Conservation (phyloP, 2,113 vertebrate species). For the Mesembrinibis cayennensis region DNA sequence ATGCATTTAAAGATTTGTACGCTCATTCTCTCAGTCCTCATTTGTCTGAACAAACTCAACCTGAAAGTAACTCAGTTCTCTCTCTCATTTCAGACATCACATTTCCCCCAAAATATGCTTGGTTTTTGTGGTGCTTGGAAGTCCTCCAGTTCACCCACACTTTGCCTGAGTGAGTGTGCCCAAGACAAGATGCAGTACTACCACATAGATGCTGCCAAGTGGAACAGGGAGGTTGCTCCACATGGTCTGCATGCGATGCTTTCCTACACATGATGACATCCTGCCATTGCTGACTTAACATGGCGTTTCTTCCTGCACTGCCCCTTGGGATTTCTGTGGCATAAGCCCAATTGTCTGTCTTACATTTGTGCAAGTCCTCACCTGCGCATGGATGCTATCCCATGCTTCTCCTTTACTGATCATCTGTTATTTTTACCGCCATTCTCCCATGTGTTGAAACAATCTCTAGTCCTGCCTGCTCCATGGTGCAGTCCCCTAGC, state of each 20-base stretch:
- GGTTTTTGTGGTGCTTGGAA: background rate
- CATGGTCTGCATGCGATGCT: background rate
- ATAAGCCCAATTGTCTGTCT: background rate
- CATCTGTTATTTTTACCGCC: too few species aligned
- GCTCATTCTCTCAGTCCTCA: too few species aligned
- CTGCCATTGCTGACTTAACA: background rate
- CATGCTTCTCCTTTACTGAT: background rate
- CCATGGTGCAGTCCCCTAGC: background rate
- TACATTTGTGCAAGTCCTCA: background rate
- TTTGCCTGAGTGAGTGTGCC: background rate
- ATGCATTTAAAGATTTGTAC: background rate
- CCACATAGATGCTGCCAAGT: background rate
- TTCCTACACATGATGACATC: background rate
- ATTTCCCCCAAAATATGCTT: background rate
- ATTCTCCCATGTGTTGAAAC: background rate
- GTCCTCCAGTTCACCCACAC: background rate
- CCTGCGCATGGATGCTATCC: fast-evolving
- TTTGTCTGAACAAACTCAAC: background rate
- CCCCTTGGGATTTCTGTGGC: background rate
- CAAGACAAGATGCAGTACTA: fast-evolving
- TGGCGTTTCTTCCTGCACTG: fast-evolving
- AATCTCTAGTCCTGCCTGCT: background rate
- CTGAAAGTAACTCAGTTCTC: background rate
- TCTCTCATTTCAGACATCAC: background rate
- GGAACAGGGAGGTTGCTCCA: too few species aligned